Evolutionary conservation across 2,797 vertebrate genomes (phyloP), one percentile per base, ranked within the genome.

Genomic region (Danio kyathit): DNA sequence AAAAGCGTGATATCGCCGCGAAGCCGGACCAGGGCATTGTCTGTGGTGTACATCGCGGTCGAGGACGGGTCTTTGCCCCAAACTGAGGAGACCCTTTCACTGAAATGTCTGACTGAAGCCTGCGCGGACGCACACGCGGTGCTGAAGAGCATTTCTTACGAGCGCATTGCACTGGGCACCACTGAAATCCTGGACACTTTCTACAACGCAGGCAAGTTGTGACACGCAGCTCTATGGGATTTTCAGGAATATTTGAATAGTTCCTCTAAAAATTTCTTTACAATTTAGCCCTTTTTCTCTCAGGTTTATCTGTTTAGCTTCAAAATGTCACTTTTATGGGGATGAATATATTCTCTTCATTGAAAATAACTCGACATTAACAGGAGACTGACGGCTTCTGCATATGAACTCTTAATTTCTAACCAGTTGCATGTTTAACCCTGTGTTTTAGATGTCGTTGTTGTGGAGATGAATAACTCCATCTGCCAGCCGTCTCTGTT

Each of bases 201-300:
- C 91, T 98, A 97, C 91, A 97, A 96, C 16, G 95, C 97, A 80
- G 97, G 97, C 95, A 92, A 96, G 96, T 93, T 52, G 29, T 13
- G 89, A 61, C 92, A 89, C n/a, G 90, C 65, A 48, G 5, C 13
- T 14, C 2, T 2, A 5, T 9, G 59, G 7, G 5, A 52, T 71
- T 40, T 40, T 38, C 43, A 9, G 48, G 11, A 51, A 66, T 64
- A 6, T 17, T 38, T 52, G 29, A 29, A 29, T 29, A 29, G 29
- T 29, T 29, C 29, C 29, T 29, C 29, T 29, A 29, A 29, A 29
- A 29, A 29, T 29, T 29, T 29, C 29, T 1, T 29, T 29, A 29
- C 29, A 29, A 29, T 29, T 1, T 29, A 29, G 1, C 29, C 29
- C 29, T 3, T 3, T 29, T 29, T 29, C n/a, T 1, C 29, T 29